phyloP scores from a whole-genome alignment of 2,888 invertebrate genomes.

The Eremobia ochroleuca region DNA sequence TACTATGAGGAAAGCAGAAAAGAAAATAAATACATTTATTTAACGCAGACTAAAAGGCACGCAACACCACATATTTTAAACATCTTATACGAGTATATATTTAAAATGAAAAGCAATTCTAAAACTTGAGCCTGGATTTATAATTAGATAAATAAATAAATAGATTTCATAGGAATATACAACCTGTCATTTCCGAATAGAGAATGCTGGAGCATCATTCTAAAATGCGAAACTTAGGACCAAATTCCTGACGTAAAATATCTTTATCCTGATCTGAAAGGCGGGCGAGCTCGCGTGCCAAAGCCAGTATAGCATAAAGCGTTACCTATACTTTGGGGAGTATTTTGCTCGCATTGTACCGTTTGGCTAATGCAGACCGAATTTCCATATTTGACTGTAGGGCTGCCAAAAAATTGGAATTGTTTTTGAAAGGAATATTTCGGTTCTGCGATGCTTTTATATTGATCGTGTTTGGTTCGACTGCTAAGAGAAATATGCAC shows the following conservation, averaged over 20 bases:
- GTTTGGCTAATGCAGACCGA: conserved; percentile 67
- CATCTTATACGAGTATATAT: background rate
- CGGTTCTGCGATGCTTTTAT: conserved; percentile 10
- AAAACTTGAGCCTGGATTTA: background rate
- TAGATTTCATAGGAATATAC: background rate
- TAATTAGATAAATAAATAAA: too few relatives aligned
- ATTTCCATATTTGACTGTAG: conserved; percentile 66
- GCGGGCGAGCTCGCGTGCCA: conserved; percentile 20
- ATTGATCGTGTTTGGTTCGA: conserved; percentile 39
- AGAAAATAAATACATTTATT: too few relatives aligned
- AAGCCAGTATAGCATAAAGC: conserved; percentile 46
- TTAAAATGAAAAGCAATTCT: background rate
- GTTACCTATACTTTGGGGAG: conserved; percentile 61
- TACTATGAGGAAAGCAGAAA: too few relatives aligned
- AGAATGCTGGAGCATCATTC: background rate
- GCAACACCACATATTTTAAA: background rate
- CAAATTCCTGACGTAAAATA: conserved; percentile 35
- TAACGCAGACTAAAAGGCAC: too few relatives aligned
- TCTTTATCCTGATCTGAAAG: conserved; percentile 31
- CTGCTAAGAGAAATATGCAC: conserved; percentile 9
- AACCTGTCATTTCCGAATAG: background rate
- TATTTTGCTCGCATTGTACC: conserved; percentile 65
- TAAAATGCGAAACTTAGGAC: conserved; percentile 9
- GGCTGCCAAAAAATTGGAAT: conserved; percentile 51
- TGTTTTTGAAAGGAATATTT: conserved; percentile 41